Percentiles rank a stretch among this genome's conserved stretches.
These are phyloP conservation scores for Pycnonotus jocosus DNA, from an alignment of 2,113 vertebrate species.

Conservation along the genomic window DNA sequence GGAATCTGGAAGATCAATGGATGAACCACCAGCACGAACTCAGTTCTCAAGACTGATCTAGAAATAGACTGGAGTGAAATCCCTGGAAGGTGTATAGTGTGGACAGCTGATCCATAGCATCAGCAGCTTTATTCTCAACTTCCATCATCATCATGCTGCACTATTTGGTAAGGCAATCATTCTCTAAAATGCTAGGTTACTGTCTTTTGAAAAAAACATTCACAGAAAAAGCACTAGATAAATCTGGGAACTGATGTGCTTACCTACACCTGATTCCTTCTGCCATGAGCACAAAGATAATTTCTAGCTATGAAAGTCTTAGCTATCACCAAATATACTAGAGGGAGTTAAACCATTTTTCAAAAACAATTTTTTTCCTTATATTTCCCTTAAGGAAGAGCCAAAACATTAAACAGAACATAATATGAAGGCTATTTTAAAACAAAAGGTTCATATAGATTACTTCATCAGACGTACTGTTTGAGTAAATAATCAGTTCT, in stretches of 20 bases:
- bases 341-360: background rate
- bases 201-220: background rate
- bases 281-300: background rate
- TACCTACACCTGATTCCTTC: background rate
- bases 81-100: background rate
- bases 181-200: background rate
- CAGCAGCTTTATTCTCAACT: background rate
- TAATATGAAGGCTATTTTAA: background rate
- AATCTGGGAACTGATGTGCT: background rate
- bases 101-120: background rate
- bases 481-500: background rate
- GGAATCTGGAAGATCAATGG: background rate
- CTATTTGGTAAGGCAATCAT: background rate
- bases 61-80: background rate
- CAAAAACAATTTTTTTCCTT: background rate
- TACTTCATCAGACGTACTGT: background rate
- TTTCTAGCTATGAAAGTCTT: background rate
- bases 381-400: background rate
- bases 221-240: background rate
- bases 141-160: background rate
- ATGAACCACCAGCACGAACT: background rate
- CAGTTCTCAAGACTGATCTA: background rate
- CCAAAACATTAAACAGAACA: background rate
- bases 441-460: background rate
- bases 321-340: background rate